These are phyloP conservation scores for Phalacrocorax brasilianus DNA, from an alignment of 2,113 vertebrate species.

Conservation along the genomic window DNA sequence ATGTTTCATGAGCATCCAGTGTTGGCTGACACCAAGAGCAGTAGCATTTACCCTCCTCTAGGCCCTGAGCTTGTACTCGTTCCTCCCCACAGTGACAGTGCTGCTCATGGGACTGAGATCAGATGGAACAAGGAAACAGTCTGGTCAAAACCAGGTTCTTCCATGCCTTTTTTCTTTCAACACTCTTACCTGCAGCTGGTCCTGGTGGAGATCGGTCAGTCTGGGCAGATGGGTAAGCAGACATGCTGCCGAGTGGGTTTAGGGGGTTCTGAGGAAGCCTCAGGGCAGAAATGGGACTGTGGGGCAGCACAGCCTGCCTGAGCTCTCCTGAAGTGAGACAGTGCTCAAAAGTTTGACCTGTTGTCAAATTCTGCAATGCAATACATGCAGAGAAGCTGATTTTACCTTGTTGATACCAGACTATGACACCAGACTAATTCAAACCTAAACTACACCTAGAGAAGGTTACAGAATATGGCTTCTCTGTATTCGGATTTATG, in stretches of 20 bases:
- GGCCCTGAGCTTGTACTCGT: background rate
- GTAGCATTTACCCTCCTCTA: too few species aligned
- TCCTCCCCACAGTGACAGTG: too few species aligned
- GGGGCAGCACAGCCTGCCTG: background rate
- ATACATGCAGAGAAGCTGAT: background rate
- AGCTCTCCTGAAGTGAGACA: background rate
- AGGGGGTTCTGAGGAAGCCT: background rate
- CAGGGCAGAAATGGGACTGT: background rate
- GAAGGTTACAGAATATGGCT: background rate
- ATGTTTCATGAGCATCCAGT: background rate
- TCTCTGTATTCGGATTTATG: background rate
- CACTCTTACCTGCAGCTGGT: background rate
- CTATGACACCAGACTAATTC: background rate
- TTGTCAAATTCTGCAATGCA: too few species aligned
- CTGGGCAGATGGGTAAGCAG: background rate
- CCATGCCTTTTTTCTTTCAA: background rate
- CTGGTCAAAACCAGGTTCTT: background rate
- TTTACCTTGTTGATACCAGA: background rate
- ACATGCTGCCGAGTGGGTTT: background rate
- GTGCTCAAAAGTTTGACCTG: background rate
- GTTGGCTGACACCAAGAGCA: background rate
- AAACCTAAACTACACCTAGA: background rate
- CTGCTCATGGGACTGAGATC: background rate
- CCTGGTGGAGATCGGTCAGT: background rate
- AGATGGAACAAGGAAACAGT: background rate